These are phyloP conservation scores for Pterobdella sp. DNA, from an alignment of 2,888 invertebrate genomes.

Conservation along the genomic window DNA sequence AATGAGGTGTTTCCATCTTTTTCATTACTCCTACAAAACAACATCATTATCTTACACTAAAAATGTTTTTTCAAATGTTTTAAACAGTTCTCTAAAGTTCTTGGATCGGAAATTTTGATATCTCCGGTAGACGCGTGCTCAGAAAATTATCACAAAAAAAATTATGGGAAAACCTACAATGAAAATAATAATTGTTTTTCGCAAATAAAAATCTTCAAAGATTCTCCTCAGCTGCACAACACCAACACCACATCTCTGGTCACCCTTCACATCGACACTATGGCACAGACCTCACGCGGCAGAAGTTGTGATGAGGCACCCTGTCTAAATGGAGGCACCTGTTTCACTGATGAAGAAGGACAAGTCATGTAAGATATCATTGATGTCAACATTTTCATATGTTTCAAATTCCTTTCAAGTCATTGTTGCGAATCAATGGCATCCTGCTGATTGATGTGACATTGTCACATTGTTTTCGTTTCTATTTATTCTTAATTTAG, in stretches of 20 bases:
- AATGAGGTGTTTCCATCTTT: constrained; percentile 39
- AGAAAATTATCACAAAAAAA: constrained; percentile 44
- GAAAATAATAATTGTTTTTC: no score
- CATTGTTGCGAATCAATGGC: neutral
- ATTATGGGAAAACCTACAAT: no score
- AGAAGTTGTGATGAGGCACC: constrained; percentile 77
- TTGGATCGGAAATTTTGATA: constrained; percentile 93
- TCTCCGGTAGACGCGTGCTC: constrained; percentile 72
- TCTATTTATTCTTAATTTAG: no score
- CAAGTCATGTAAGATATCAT: neutral
- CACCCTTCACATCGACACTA: constrained; percentile 83
- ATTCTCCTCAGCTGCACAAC: constrained; percentile 67
- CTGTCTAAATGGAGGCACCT: constrained; percentile 94
- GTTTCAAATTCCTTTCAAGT: neutral
- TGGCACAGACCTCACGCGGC: constrained; percentile 86
- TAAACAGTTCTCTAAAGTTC: constrained; percentile 64
- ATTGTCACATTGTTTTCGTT: no score
- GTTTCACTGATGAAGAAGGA: constrained; percentile 55
- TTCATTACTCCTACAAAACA: neutral
- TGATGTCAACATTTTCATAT: no score
- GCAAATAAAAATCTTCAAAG: neutral
- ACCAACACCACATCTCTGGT: constrained; percentile 93
- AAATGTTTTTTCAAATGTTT: neutral
- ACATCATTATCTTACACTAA: neutral
- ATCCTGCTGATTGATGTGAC: no score